A percentile compares a stretch with the other conserved stretches of the same genome.
Evolutionary conservation across 2,797 vertebrate species (phyloP).

Genomic region (Micropoecilia bifurca): DNA sequence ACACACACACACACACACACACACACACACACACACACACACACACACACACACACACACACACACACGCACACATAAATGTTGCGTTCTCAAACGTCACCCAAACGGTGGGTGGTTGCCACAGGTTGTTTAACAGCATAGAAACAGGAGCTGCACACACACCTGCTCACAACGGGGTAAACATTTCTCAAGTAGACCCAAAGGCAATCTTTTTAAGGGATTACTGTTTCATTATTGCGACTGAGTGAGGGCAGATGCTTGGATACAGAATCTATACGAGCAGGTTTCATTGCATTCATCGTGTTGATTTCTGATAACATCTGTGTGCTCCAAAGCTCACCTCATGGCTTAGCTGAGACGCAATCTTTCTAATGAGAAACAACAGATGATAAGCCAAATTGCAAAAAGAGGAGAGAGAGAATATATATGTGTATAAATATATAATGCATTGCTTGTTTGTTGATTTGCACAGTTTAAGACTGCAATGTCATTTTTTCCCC

Average conservation of each 20-base stretch:
- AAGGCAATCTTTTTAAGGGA: constrained; percentile 17
- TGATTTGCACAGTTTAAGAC: constrained; percentile 24
- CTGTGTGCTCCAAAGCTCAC: neutral
- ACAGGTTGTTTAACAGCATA: constrained; percentile 29
- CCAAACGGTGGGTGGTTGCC: constrained; percentile 52
- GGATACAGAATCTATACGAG: neutral
- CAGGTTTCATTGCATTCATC: neutral
- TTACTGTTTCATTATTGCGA: neutral
- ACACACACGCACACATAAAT: neutral
- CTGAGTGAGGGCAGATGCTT: neutral
- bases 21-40: neutral
- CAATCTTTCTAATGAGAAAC: constrained; percentile 10
- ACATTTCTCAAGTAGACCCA: constrained; percentile 25
- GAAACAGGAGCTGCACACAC: constrained; percentile 40
- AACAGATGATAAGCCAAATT: constrained; percentile 27
- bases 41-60: too few species aligned
- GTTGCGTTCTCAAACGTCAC: constrained; percentile 28
- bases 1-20: too few species aligned
- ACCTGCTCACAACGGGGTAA: constrained; percentile 29
- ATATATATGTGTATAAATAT: neutral
- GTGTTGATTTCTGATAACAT: neutral
- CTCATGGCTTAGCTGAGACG: neutral
- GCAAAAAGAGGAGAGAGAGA: neutral
- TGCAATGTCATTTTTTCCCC: constrained; percentile 19
- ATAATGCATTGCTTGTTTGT: constrained; percentile 15